Base-by-base conservation (phyloP, 2,888 invertebrate species). In the Drosophila subquinaria region DNA sequence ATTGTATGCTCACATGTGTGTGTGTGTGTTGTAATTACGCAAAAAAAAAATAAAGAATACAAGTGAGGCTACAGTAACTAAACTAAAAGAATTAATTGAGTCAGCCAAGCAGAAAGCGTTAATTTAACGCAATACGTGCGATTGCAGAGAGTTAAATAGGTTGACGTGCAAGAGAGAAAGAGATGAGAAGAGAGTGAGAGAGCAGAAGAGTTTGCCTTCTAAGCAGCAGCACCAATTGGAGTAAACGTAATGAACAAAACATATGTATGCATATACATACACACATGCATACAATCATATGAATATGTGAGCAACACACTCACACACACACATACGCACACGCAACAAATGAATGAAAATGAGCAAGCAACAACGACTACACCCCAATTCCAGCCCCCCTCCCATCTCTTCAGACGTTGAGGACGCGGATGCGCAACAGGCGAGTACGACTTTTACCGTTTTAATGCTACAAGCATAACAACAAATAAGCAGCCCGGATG, bases 21-120 rank as follows among this genome's bases (percentile, higher is more conserved):
- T 33, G 15, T 40, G 36, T 38, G 15, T 38, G 33, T 67, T 60
- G 55, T 70, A 85, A 83, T 83, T 83, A 88, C 76, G 77, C 64
- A 74, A 65, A 62, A 81, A 36, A 51, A 35, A 36, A 47, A n/a
- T 60, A 63, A 45, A 63, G 36, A 52, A 60, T 78, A 70, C 61
- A 64, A 71, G 79, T 74, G 72, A 69, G 69, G 38, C 68, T 23
- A 56, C 52, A 63, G 69, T 50, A 61, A 73, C 77, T 69, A 65
- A 82, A 75, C 75, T 61, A 78, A 81, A 76, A 69, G 76, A 89
- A 87, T 88, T 87, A 87, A 89, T 87, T 87, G 86, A 87, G 79
- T 80, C 89, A 89, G 77, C 86, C 76, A 82, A 87, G 88, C 89
- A 82, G 82, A 86, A 86, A 86, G 76, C 82, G 82, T 81, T 78